Percentiles rank a stretch among this genome's conserved stretches.
Evolutionary conservation across 2,113 vertebrate species (phyloP).

Genomic region (Silurus asotus): DNA sequence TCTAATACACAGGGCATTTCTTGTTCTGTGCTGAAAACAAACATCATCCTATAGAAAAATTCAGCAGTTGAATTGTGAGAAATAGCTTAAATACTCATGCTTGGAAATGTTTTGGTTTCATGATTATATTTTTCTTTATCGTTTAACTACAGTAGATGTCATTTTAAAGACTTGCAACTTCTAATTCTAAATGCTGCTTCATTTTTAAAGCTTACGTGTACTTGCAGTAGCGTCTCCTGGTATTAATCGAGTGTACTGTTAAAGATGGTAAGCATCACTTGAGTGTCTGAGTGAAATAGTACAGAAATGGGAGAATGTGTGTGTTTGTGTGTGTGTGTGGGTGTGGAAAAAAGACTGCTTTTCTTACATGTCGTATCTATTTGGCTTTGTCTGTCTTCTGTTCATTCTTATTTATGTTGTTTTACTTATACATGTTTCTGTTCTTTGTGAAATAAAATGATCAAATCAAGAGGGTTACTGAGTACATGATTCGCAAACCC

Average conservation of each 20-base stretch:
- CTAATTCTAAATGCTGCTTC: conserved; percentile 22
- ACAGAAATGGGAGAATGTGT: not conserved
- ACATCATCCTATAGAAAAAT: conserved; percentile 1
- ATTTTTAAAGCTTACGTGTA: conserved; percentile 5
- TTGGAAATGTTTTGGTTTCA: not conserved
- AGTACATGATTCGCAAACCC: not conserved
- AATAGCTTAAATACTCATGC: not conserved
- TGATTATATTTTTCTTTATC: not conserved
- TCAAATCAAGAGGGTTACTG: conserved; percentile 10
- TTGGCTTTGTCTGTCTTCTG: conserved; percentile 41
- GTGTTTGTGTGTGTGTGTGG: not conserved
- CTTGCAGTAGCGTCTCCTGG: conserved; percentile 1
- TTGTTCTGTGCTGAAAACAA: conserved; percentile 1
- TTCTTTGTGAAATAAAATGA: conserved; percentile 52
- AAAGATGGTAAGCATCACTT: not conserved
- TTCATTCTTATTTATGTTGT: conserved; percentile 48
- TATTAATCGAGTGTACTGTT: not conserved
- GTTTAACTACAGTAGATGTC: conserved; percentile 8
- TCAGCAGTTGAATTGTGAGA: not conserved
- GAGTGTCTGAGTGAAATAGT: not conserved
- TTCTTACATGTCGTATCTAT: conserved; percentile 28
- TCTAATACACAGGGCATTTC: not conserved
- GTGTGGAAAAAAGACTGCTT: conserved; percentile 6
- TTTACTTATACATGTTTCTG: conserved; percentile 41
- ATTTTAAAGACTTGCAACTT: conserved; percentile 5